phyloP scores from a whole-genome alignment of 2,797 vertebrate genomes.

The Bradypodion pumilum region DNA sequence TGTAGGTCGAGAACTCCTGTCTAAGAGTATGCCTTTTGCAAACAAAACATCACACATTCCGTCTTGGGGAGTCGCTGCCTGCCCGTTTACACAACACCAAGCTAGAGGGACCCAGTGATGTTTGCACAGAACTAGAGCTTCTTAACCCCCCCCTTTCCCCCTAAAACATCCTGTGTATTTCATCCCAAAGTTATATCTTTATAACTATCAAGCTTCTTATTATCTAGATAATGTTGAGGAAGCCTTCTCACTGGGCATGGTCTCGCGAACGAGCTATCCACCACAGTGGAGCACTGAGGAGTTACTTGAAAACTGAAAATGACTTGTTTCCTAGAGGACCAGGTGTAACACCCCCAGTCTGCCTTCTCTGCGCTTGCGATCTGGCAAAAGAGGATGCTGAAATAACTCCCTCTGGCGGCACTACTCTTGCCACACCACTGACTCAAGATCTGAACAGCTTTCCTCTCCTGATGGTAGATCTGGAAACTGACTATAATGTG shows the following conservation, averaged over 20 bases:
- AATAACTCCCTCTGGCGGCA: neutral
- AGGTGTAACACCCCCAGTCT: conserved; percentile 34
- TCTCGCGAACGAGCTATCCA: conserved; percentile 49
- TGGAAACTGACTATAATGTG: conserved; percentile 36
- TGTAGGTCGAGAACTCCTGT: no score
- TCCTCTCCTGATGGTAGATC: conserved; percentile 38
- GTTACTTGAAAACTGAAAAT: conserved; percentile 33
- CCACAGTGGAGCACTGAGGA: conserved; percentile 63
- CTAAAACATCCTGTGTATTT: neutral
- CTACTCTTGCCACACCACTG: conserved; percentile 6
- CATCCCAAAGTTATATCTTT: neutral
- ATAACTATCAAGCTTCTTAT: neutral
- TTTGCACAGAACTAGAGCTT: neutral
- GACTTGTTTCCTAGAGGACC: conserved; percentile 48
- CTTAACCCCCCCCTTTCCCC: neutral
- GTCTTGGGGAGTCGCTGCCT: neutral
- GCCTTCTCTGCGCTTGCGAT: conserved; percentile 39
- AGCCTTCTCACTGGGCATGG: conserved; percentile 67
- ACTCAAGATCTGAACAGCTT: conserved; percentile 37
- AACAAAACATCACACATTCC: neutral
- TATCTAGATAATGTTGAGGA: conserved; percentile 65
- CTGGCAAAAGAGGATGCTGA: conserved; percentile 11
- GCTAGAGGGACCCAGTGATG: neutral
- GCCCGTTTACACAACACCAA: neutral
- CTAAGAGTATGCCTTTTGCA: neutral